Evolutionary conservation across 2,888 invertebrate species (phyloP).

Genomic region (Philonicus albiceps): DNA sequence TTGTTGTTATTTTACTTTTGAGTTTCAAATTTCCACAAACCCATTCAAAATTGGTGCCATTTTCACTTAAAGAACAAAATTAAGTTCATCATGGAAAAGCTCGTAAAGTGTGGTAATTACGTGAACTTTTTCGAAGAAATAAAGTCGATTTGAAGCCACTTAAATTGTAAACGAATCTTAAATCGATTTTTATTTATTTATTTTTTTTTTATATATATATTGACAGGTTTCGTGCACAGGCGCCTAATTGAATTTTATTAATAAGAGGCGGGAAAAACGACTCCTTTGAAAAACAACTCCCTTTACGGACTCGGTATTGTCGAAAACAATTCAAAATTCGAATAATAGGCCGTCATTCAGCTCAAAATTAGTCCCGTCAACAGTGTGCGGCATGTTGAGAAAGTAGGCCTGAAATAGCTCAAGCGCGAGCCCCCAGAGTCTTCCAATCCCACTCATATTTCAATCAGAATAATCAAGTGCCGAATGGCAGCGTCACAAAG

Average conservation of each 20-base stretch:
- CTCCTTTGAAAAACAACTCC: background rate
- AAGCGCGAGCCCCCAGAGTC: background rate
- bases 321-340: background rate
- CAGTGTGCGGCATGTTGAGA: background rate
- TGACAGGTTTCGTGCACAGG: background rate
- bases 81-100: background rate
- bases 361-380: background rate
- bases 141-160: background rate
- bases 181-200: background rate
- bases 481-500: background rate
- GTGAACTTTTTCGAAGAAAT: background rate
- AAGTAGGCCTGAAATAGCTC: background rate
- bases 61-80: background rate
- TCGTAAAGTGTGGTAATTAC: background rate
- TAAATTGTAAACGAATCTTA: background rate
- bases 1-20: background rate
- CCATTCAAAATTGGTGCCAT: background rate
- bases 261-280: background rate
- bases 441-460: background rate
- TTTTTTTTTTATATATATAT: background rate
- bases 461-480: background rate
- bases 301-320: background rate
- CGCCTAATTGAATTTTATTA: background rate
- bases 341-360: background rate
- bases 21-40: background rate